Percentiles rank a stretch among this genome's conserved stretches.
Evolutionary conservation across 1,140 invertebrate species (phyloP).

Genomic region (Ips nitidus): DNA sequence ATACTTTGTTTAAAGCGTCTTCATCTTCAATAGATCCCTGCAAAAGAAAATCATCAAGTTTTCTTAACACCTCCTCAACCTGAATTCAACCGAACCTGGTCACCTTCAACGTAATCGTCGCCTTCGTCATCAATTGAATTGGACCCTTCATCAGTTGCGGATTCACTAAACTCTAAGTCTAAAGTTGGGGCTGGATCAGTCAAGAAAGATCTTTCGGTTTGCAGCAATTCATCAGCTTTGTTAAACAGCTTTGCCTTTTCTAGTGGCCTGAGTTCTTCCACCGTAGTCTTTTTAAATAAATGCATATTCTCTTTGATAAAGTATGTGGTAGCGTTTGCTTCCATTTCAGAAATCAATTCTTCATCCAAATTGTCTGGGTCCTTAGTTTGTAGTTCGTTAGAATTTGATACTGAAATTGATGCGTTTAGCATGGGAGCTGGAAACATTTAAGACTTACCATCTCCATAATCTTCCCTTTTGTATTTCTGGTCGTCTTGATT

Average conservation of each 20-base stretch:
- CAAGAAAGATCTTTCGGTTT: conserved; percentile 6
- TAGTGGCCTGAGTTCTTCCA: conserved; percentile 4
- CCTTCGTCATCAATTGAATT: conserved; percentile 2
- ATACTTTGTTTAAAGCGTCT: conserved; percentile 1
- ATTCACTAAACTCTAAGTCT: no score
- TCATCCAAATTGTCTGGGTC: neutral
- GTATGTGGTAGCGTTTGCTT: conserved; percentile 9
- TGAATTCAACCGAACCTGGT: neutral
- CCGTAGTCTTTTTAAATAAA: conserved; percentile 9
- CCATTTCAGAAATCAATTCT: conserved; percentile 18
- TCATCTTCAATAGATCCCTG: conserved; percentile 2
- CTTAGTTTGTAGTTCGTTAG: neutral
- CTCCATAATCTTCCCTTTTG: no score
- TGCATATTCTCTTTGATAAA: conserved; percentile 15
- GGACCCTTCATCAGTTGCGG: neutral
- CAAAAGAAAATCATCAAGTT: neutral
- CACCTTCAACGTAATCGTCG: neutral
- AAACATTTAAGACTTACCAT: no score
- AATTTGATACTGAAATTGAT: neutral
- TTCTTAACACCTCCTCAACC: no score
- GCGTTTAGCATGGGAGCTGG: no score
- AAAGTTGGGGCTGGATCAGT: neutral
- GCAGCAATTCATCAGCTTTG: conserved; percentile 19
- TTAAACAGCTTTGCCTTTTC: conserved; percentile 22
- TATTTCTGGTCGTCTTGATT: no score